Base-by-base conservation (phyloP, 2,888 invertebrate genomes). In the Spodoptera picta region DNA sequence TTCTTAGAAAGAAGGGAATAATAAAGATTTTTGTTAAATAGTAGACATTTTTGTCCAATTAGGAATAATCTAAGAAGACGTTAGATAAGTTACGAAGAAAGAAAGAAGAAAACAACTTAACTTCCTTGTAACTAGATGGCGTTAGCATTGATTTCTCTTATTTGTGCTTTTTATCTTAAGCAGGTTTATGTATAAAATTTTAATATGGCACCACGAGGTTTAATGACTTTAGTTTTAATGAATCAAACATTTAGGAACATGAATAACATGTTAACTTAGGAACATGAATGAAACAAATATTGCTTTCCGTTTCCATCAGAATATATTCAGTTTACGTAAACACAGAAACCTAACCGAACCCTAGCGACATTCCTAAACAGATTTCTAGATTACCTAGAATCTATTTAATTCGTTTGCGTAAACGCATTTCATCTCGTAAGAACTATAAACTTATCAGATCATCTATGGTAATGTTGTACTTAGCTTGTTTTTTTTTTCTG, bases 321-420 rank as follows among this genome's bases (percentile, higher is more conserved):
- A 64, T 60, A 59, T 47, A 60, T 45, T 36, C 24, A 50, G 44
- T 59, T 77, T 65, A 60, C 66, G 72, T 62, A 73, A 67, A 69
- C 24, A 46, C 48, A 48, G 27, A 68, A 51, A 27, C 63, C 19
- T 42, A 19, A 43, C 42, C 49, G 50, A 65, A 60, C 46, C 57
- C 57, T 61, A 58, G 55, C 71, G 54, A 60, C 78, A 73, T 73
- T 75, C 76, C 72, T 68, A 27, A 59, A 65, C 60, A 59, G 75
- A 75, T 77, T 70, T 72, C 73, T 65, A 73, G 71, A 75, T 80
- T 74, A 78, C 72, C 63, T 69, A 56, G 71, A 68, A 67, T 68
- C 31, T 19, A 53, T 68, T 69, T 70, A 60, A 65, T 75, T 60
- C 54, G 27, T 48, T 72, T 68, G 47, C 56, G 61, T 68, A 73